A percentile compares a stretch with the other conserved stretches of the same genome.
These are phyloP conservation scores for Apostichopus californicus DNA, from an alignment of 35 echinoderm and acorn worm genomes.

Conservation along the genomic window DNA sequence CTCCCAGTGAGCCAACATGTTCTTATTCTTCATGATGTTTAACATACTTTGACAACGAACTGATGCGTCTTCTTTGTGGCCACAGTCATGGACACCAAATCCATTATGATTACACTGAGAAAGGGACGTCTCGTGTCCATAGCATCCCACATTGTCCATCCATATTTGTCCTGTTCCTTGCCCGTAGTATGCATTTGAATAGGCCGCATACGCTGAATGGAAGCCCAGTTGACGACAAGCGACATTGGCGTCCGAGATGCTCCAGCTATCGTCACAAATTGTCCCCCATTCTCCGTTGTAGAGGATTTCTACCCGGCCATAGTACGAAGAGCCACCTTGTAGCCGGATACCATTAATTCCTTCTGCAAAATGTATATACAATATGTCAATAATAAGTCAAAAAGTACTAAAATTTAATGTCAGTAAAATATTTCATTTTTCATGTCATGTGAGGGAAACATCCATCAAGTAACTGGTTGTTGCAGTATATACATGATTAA, in stretches of 20 bases:
- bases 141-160: slow-evolving; percentile 51
- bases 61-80: slow-evolving; percentile 54
- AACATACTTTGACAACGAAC: slow-evolving; percentile 29
- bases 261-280: slow-evolving; percentile 44
- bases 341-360: not conserved
- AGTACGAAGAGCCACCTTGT: not conserved
- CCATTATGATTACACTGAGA: not conserved
- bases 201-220: not conserved
- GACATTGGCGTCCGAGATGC: slow-evolving; percentile 29
- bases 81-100: slow-evolving; percentile 25
- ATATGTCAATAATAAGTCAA: too few species aligned
- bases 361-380: not conserved
- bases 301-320: slow-evolving; percentile 28
- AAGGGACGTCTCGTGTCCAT: slow-evolving; percentile 13
- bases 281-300: slow-evolving; percentile 45
- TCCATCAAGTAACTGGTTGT: too few species aligned
- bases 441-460: too few species aligned
- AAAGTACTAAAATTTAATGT: too few species aligned
- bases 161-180: slow-evolving; percentile 43
- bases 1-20: too few species aligned
- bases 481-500: too few species aligned
- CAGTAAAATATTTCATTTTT: too few species aligned
- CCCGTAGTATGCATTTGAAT: not conserved
- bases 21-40: not conserved
- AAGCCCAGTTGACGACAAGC: slow-evolving; percentile 29